phyloP scores from a whole-genome alignment of 2,113 vertebrate species.

The Bungarus multicinctus region DNA sequence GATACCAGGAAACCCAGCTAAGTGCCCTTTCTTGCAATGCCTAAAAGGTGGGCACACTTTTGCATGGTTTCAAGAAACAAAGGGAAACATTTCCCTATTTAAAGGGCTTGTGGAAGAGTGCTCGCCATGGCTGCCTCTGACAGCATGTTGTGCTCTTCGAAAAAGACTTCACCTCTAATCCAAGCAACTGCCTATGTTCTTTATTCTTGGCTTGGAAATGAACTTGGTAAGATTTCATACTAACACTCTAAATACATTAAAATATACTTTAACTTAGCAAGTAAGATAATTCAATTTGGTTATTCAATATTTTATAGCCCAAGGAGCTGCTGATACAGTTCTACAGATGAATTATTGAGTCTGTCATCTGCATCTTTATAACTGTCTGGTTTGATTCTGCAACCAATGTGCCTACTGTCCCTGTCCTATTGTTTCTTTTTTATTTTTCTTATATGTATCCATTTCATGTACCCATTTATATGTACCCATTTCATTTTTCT shows the following conservation, averaged over 20 bases:
- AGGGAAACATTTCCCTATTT: not conserved
- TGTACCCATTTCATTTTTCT: no score
- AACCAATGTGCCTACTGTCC: no score
- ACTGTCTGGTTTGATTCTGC: no score
- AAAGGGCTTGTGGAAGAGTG: not conserved
- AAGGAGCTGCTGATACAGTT: no score
- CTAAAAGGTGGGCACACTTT: not conserved
- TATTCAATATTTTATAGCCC: not conserved
- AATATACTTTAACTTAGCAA: conserved; percentile 17
- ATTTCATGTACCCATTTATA: no score
- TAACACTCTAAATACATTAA: conserved; percentile 46
- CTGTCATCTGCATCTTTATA: no score
- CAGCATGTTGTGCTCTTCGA: not conserved
- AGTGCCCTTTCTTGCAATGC: not conserved
- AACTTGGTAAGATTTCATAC: not conserved
- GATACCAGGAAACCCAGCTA: not conserved
- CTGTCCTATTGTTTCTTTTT: no score
- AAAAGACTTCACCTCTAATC: not conserved
- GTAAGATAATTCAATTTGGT: not conserved
- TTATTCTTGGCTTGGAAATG: not conserved
- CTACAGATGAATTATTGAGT: no score
- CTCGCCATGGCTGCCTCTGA: not conserved
- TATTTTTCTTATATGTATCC: no score
- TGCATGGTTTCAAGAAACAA: not conserved
- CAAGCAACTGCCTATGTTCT: not conserved